Conservation (phyloP, 2,888 invertebrate species). For the Andrena flavipes region DNA sequence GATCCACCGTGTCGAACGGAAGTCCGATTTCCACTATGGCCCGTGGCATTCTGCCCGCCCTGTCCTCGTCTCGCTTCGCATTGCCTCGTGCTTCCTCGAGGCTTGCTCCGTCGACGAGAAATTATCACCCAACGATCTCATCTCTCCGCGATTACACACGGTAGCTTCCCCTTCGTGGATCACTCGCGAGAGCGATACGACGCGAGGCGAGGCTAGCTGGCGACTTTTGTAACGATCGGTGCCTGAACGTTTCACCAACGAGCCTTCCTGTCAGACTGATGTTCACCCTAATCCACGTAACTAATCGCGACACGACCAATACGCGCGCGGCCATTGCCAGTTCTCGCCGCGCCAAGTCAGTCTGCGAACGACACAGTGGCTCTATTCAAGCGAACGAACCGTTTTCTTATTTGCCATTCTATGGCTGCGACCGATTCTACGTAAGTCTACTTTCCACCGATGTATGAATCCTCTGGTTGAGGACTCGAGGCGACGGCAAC, state of each 20-base stretch:
- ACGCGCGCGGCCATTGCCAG: conserved; percentile 12
- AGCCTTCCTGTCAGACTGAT: conserved; percentile 59
- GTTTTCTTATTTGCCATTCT: neutral
- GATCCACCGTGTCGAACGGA: conserved; percentile 31
- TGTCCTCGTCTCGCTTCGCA: conserved; percentile 23
- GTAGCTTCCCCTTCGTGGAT: too few species aligned
- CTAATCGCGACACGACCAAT: conserved; percentile 30
- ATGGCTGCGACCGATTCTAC: neutral
- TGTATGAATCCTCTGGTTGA: neutral
- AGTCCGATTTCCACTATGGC: conserved; percentile 24
- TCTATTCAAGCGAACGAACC: neutral
- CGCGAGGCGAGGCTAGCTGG: neutral
- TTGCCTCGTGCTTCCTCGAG: conserved; percentile 13
- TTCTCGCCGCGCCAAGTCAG: conserved; percentile 17
- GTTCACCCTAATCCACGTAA: conserved; percentile 34
- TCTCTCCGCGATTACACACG: too few species aligned
- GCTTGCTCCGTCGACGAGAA: neutral
- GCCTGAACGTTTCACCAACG: conserved; percentile 59
- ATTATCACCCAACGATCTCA: neutral
- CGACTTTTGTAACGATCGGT: conserved; percentile 47
- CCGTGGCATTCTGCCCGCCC: conserved; percentile 12
- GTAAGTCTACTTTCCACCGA: neutral
- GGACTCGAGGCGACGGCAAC: neutral
- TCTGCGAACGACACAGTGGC: conserved; percentile 23
- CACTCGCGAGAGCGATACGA: neutral